Base-by-base conservation (phyloP, 2,113 vertebrate genomes). In the Oplegnathus fasciatus region DNA sequence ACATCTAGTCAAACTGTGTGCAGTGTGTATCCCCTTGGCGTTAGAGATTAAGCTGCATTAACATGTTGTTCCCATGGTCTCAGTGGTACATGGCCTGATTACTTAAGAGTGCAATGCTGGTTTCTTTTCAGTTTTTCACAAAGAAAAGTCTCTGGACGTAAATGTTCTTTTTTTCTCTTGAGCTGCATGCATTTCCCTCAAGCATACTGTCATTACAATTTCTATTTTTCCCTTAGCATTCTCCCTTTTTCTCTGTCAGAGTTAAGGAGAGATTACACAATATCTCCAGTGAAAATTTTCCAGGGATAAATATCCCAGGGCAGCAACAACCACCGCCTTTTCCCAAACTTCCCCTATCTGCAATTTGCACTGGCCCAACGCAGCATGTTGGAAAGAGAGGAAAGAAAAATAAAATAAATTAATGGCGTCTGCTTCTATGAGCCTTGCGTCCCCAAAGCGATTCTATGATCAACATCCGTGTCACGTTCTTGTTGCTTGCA, bases 171-270 rank as follows among this genome's bases (percentile, higher is more conserved):
- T 85, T 73, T 78, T 62, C 80, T 83, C 68, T 40, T 60, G 40
- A 86, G 69, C 85, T 69, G 69, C 75, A 69, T 87, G 75, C 87
- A 90, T 94, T 92, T 90, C 91, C 88, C 89, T 85, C 82, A 91
- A 93, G 93, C 93, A 86, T 83, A 69, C 81, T 85, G 85, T 90
- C 88, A 93, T 93, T 93, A 87, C 76, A 86, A 86, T 89, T 92
- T 87, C 73, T 77, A 65, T 90, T 91, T 84, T 37, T 84, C 91
- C 79, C 71, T 74, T 52, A 66, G 78, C 78, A 65, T 91, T 88
- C 81, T 76, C 72, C 78, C 52, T 77, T 69, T 89, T 84, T 91
- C 83, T 91, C 82, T 87, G 75, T 89, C 87, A 84, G 66, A 83
- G 86, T 88, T 91, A 87, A 90, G 90, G 80, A 80, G 84, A 84